Evolutionary conservation across 2,888 invertebrate species (phyloP).

Genomic region (Heteropelma amictum): DNA sequence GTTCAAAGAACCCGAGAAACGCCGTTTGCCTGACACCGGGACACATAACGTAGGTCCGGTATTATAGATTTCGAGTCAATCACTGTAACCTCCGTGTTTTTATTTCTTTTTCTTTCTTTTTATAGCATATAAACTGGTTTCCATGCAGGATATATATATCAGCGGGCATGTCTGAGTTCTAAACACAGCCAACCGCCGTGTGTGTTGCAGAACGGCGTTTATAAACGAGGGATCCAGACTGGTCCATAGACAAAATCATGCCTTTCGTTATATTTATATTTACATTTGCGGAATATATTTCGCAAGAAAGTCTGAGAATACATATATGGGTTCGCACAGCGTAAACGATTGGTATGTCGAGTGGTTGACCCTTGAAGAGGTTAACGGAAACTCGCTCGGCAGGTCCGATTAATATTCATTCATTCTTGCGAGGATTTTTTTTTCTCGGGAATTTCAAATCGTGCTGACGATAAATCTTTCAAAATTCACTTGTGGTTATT

Average conservation of each 20-base stretch:
- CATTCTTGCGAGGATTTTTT: background rate
- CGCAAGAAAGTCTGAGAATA: background rate
- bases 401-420: constrained; percentile 6
- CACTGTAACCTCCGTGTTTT: background rate
- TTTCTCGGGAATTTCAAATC: background rate
- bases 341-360: background rate
- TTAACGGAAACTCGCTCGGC: constrained; percentile 4
- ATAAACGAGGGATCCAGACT: constrained; percentile 3
- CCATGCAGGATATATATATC: background rate
- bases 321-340: background rate
- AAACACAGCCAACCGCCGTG: background rate
- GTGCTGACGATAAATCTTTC: background rate
- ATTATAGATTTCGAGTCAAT: constrained; percentile 29
- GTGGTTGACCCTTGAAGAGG: constrained; percentile 14
- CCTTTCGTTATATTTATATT: constrained; percentile 9
- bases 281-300: constrained; percentile 7
- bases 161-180: background rate
- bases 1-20: constrained; percentile 3
- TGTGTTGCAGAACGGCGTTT: background rate
- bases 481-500: background rate
- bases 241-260: constrained; percentile 30
- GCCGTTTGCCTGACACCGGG: background rate
- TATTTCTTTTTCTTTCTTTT: background rate
- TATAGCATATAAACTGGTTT: constrained; percentile 30
- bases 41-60: constrained; percentile 22